Evolutionary conservation across 1,140 invertebrate genomes (phyloP), one percentile per base, ranked within the genome.

Genomic region (Tigriopus japonicus): DNA sequence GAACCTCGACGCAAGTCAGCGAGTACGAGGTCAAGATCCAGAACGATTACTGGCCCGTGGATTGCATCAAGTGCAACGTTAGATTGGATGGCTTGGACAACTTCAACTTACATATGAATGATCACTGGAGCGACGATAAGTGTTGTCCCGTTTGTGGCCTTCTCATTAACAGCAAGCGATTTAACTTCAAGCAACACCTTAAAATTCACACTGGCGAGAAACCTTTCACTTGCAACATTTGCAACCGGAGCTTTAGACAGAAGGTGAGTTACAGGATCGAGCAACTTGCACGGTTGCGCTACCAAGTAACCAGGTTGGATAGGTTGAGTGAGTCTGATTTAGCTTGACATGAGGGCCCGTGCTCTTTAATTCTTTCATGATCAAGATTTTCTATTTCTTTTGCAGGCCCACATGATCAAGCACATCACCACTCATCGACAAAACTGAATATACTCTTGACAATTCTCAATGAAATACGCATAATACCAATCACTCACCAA

Each of bases 121-220:
- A 61, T 42, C 59, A 61, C 28, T 61, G 59, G 59, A 23, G 49
- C 40, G 59, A 49, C 9, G 59, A 61, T 19, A 61, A 61, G 15
- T 55, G 59, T 23, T 61, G 59, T 24, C 59, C 59, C 17, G 59
- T 61, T 12, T 61, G 59, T 42, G 24, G 49, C 2, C 51, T 61
- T 6, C 59, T 61, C 23, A 61, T 61, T 14, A 61, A 61, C 28
- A 52, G 42, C 23, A 61, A 61, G 35, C 58, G 59, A 42, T 61
- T 61, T 23, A 61, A 61, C 15, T 61, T 61, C 43, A 61, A 61
- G 28, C 59, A 61, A 41, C 59, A 61, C 21, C 51, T 61, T 14
- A 61, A 61, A 40, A 61, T 61, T 24, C 59, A 61, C 35, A 61
- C 59, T 41, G 59, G 59, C 24, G 59, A 61, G 35, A 61, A 61